Base-by-base conservation (phyloP, 2,888 invertebrate species). In the Acanthopleura granulata region DNA sequence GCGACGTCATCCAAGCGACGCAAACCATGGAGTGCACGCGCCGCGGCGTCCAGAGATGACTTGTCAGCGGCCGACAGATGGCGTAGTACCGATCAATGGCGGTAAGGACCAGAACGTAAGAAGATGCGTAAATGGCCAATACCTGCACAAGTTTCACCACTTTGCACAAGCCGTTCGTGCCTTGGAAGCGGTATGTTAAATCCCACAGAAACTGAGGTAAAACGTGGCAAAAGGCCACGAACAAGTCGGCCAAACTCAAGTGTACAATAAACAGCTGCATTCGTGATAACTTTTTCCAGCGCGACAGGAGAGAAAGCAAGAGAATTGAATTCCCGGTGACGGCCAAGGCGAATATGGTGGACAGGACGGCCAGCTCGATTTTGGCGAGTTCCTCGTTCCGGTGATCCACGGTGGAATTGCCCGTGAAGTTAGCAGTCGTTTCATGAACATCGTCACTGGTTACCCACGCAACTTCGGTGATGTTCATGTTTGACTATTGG, bases 241-340 rank as follows among this genome's bases (percentile, higher is more conserved):
- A 91, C 72, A 94, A 90, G 87, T 95, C 95, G 0, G 94, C 94
- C 49, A 94, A 90, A 84, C 94, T 93, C 75, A 94, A 91, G 85
- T 94, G 94, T 72, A 94, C 90, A 81, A 95, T 94, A 86, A 94
- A 94, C 85, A 93, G 93, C 86, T 93, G 93, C 93, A 94, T 94
- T 62, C 94, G 91, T 14, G 93, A 93, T 27, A 93, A 89, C 83
- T 93, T 93, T 81, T 92, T 92, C 49, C 83, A 80, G 29, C 84
- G 82, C 25, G 84, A 79, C 73, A 82, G 78, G 62, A 89, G 80
- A 6, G 84, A 84, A 12, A 84, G 74, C 29, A 89, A 79, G 1
- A 89, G 86, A 70, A 83, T 84, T 11, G 82, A 74, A 76, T 89
- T 89, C 9, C 88, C 88, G 29, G 85, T 79, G 12, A 89, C 77